Evolutionary conservation across 1,140 invertebrate species (phyloP).

Genomic region (Calosoma granatense): DNA sequence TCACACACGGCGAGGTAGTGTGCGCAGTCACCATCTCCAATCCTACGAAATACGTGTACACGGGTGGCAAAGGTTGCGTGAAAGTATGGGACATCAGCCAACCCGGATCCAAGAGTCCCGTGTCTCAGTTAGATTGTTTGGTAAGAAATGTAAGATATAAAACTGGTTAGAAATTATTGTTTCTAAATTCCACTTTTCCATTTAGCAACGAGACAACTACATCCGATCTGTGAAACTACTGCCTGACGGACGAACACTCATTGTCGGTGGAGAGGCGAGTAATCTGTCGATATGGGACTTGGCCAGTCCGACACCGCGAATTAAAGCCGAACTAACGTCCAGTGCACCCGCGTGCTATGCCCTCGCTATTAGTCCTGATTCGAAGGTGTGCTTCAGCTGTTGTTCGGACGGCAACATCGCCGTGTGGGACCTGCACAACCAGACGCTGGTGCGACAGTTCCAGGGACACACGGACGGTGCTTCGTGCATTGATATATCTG

Average conservation of each 20-base stretch:
- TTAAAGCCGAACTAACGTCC: conserved; percentile 90
- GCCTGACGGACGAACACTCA: conserved; percentile 90
- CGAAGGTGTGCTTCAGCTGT: conserved; percentile 93
- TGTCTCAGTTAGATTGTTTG: conserved; percentile 88
- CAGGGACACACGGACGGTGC: conserved; percentile 96
- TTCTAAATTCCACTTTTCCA: background rate
- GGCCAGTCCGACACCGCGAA: conserved; percentile 76
- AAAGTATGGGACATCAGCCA: conserved; percentile 93
- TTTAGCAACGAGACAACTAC: conserved; percentile 89
- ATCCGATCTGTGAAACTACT: conserved; percentile 93
- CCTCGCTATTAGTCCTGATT: conserved; percentile 90
- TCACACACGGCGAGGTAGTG: conserved; percentile 89
- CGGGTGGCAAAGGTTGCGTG: conserved; percentile 97
- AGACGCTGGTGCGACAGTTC: conserved; percentile 88
- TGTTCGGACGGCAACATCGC: conserved; percentile 94
- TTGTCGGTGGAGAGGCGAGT: conserved; percentile 94
- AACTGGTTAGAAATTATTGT: background rate
- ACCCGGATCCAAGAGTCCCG: conserved; percentile 67
- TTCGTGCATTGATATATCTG: conserved; percentile 94
- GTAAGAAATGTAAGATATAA: no score
- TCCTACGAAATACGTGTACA: conserved; percentile 91
- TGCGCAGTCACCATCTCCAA: conserved; percentile 86
- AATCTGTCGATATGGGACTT: conserved; percentile 96
- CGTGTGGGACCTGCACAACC: conserved; percentile 91
- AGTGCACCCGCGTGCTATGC: conserved; percentile 96